Percentiles rank a stretch among this genome's conserved stretches.
Evolutionary conservation across 2,797 vertebrate genomes (phyloP).

Genomic region (Rhinichthys osculus): DNA sequence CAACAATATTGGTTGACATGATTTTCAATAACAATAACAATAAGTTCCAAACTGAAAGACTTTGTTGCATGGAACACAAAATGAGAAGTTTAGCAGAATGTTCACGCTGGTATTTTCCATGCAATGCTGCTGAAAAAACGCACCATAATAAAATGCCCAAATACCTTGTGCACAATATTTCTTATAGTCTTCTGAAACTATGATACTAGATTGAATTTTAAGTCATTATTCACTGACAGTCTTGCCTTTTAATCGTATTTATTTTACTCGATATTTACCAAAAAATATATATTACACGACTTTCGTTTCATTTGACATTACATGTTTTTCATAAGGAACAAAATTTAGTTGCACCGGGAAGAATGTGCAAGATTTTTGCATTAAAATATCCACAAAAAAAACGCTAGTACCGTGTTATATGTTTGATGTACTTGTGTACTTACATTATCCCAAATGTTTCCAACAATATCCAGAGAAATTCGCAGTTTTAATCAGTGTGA

Average conservation of each 20-base stretch:
- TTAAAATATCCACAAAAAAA: too few species aligned
- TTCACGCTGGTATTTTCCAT: neutral
- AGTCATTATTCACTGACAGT: neutral
- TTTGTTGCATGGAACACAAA: neutral
- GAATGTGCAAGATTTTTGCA: too few species aligned
- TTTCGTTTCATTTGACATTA: too few species aligned
- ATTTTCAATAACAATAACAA: neutral
- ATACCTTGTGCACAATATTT: neutral
- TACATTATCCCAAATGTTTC: too few species aligned
- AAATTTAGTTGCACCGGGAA: too few species aligned
- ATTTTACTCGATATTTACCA: neutral
- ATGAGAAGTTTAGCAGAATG: conserved; percentile 1
- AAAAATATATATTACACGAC: too few species aligned
- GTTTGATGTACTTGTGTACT: too few species aligned
- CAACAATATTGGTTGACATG: neutral
- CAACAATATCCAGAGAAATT: too few species aligned
- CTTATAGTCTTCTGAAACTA: neutral
- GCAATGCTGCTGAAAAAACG: neutral
- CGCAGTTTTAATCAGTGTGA: too few species aligned
- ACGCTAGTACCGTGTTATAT: too few species aligned
- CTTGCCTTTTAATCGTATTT: neutral
- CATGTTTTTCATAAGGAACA: too few species aligned
- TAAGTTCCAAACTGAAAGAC: neutral
- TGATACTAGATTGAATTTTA: neutral
- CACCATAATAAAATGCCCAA: neutral